Base-by-base conservation (phyloP, 2,113 vertebrate genomes). In the Mastomys coucha region DNA sequence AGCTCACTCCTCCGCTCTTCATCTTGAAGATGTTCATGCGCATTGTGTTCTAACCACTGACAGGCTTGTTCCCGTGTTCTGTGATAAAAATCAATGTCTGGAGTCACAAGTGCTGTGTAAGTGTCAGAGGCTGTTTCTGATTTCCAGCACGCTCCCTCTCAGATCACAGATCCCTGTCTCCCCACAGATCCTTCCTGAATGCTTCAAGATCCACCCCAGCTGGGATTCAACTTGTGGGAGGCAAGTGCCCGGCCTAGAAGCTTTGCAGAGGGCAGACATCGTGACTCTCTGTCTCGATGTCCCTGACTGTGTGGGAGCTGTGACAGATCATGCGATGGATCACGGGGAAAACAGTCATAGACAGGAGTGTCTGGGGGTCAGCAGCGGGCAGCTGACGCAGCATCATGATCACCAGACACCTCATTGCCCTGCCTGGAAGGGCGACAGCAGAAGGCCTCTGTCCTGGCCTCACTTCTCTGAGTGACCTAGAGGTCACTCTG, bases 41-140 rank as follows among this genome's bases (percentile, higher is more conserved):
- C 72, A 89, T 69, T 93, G 90, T 88, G 89, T 87, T 93, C 75
- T 16, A 1, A 36, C 39, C 36, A 1, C 0, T 78, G 73, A 88
- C 20, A 72, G n/a, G 69, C 80, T 94, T 91, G 69, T 93, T 96
- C 88, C 88, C 82, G 60, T 12, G 45, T 87, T 84, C 82, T 95
- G 89, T 89, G 93, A 95, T 96, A 95, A 95, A 95, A 95, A 96
- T 31, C 77, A 67, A 51, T 39, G 67, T 36, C 91, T 16, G 7
- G 86, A 94, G 58, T 82, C 58, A 72, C 36, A 7, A 3, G 39
- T 76, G 76, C 17, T 72, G 42, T 92, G 51, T 33, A 60, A 28
- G 67, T 12, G 7, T 42, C 67, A 63, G 33, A 77, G 60, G 26
- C 70, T 14, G 42, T 13, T 14, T 51, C 58, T 88, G 77, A 5